A percentile compares a stretch with the other conserved stretches of the same genome.
phyloP scores from a whole-genome alignment of 2,888 invertebrate genomes.

The Drosophila paranaensis region DNA sequence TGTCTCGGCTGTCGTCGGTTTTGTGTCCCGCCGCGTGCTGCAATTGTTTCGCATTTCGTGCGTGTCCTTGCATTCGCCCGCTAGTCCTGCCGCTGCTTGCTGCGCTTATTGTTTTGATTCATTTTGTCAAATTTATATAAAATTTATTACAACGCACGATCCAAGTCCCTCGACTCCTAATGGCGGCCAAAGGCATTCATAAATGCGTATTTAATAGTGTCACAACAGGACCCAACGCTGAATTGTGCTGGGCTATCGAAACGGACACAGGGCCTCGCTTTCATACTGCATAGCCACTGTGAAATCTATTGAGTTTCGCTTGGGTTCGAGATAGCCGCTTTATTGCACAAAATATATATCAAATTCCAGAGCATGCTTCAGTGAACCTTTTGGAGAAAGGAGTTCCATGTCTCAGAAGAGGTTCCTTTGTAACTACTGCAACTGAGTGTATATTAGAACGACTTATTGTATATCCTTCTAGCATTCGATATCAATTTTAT shows the following conservation, averaged over 20 bases:
- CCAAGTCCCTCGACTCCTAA: slow-evolving; percentile 11
- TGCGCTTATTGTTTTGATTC: slow-evolving; percentile 73
- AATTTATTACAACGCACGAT: slow-evolving; percentile 76
- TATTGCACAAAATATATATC: background rate
- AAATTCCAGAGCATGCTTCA: slow-evolving; percentile 31
- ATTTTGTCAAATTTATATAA: slow-evolving; percentile 82
- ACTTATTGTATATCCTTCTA: background rate
- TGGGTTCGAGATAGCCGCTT: slow-evolving; percentile 4
- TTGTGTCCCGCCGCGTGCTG: slow-evolving; percentile 63
- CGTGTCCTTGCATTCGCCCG: slow-evolving; percentile 70
- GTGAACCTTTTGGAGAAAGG: background rate
- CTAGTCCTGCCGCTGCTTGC: slow-evolving; percentile 24
- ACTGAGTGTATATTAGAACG: too few relatives aligned
- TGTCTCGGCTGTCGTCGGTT: slow-evolving; percentile 65
- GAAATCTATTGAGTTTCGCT: slow-evolving; percentile 26
- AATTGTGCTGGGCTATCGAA: background rate
- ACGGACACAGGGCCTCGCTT: slow-evolving; percentile 8
- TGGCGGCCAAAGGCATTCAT: slow-evolving; percentile 32
- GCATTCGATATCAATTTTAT: background rate
- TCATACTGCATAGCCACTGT: slow-evolving; percentile 2
- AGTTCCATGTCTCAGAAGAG: background rate
- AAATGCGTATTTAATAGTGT: slow-evolving; percentile 73
- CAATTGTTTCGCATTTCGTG: slow-evolving; percentile 66
- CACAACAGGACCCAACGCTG: slow-evolving; percentile 56
- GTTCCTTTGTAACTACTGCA: background rate